These are phyloP conservation scores for Cancer borealis DNA, from an alignment of 2,888 invertebrate species.

Conservation along the genomic window DNA sequence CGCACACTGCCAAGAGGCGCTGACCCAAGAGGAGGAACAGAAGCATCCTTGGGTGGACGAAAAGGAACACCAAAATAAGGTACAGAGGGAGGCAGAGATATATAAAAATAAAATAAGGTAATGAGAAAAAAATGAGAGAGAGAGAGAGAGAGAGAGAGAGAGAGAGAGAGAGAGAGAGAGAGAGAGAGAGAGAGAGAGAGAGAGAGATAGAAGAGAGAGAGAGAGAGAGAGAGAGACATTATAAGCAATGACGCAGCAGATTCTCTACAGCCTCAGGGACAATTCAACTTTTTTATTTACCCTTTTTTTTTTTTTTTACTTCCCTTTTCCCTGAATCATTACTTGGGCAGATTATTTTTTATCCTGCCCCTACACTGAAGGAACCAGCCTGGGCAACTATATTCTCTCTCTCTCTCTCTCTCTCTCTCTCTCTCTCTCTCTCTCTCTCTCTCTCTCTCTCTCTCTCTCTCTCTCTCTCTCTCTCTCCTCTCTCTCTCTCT, in stretches of 20 bases:
- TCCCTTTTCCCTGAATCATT: not conserved
- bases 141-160: not conserved
- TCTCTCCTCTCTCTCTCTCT: slow-evolving; percentile 41
- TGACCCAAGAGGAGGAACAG: no score
- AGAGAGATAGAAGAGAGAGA: slow-evolving; percentile 10
- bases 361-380: not conserved
- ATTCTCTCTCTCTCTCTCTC: slow-evolving; percentile 8
- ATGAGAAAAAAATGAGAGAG: not conserved
- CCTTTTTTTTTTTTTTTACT: not conserved
- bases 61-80: not conserved
- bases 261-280: not conserved
- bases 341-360: not conserved
- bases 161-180: not conserved
- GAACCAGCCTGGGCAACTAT: not conserved
- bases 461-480: slow-evolving; percentile 29
- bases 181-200: slow-evolving; percentile 20
- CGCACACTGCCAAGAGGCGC: no score
- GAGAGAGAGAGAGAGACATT: slow-evolving; percentile 11
- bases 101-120: not conserved
- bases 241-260: not conserved
- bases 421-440: slow-evolving; percentile 57
- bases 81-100: not conserved
- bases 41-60: not conserved
- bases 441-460: slow-evolving; percentile 10
- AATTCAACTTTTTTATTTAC: not conserved